phyloP scores from a whole-genome alignment of 2,888 invertebrate species.

The Drosophila imparisetae region DNA sequence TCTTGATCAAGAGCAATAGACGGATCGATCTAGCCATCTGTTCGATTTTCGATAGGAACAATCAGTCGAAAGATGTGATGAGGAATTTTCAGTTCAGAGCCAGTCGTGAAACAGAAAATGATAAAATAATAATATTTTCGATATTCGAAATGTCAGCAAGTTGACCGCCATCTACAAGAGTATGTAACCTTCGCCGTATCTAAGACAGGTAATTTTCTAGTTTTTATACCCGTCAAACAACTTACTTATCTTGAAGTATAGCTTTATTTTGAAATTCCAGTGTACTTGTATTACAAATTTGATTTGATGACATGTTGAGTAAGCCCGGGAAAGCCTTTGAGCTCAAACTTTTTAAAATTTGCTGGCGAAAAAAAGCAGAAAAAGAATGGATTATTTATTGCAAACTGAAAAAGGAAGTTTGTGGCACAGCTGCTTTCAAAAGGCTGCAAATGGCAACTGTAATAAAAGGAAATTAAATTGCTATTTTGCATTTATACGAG shows the following conservation, averaged over 20 bases:
- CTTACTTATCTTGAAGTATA: neutral
- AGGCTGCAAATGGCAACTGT: constrained; percentile 72
- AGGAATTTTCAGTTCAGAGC: neutral
- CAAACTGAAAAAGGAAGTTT: constrained; percentile 19
- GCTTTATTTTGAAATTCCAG: neutral
- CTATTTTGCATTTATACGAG: constrained; percentile 72
- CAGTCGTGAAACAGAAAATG: neutral
- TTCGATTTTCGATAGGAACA: neutral
- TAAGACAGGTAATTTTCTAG: neutral
- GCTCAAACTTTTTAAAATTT: constrained; percentile 52
- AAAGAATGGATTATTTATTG: constrained; percentile 64
- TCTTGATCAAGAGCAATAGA: neutral
- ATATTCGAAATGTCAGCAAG: neutral
- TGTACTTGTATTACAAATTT: neutral
- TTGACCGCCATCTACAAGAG: neutral
- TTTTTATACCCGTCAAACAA: neutral
- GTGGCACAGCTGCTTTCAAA: constrained; percentile 64
- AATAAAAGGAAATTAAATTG: constrained; percentile 79
- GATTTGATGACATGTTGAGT: neutral
- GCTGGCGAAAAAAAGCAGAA: neutral
- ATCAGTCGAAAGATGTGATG: neutral
- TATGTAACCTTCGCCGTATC: neutral
- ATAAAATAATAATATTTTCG: neutral
- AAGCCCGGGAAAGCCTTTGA: neutral
- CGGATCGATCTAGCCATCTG: neutral